phyloP scores from a whole-genome alignment of 2,888 invertebrate species.

The Cremastinae sp. region DNA sequence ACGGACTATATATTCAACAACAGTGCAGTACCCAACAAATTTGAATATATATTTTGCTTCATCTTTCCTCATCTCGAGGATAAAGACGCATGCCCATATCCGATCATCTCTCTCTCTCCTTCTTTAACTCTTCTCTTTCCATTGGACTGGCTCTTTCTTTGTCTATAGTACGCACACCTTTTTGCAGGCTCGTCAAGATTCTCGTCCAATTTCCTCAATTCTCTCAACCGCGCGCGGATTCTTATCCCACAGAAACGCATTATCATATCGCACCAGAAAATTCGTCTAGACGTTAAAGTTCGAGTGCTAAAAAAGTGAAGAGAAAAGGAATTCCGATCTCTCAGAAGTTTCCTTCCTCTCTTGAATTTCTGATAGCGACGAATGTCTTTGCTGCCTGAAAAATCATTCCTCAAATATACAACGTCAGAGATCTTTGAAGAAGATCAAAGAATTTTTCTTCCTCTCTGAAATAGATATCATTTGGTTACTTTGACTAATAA shows the following conservation, averaged over 20 bases:
- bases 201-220: slow-evolving; percentile 34
- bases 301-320: slow-evolving; percentile 4
- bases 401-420: slow-evolving; percentile 17
- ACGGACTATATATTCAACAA: too few relatives aligned
- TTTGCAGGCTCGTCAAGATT: slow-evolving; percentile 11
- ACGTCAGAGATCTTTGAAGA: not conserved
- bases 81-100: too few relatives aligned
- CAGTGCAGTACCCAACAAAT: too few relatives aligned
- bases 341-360: slow-evolving; percentile 10
- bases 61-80: too few relatives aligned
- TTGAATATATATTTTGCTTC: too few relatives aligned
- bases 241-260: slow-evolving; percentile 42
- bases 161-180: not conserved
- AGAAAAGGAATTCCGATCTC: slow-evolving; percentile 15
- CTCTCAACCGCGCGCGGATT: slow-evolving; percentile 19
- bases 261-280: slow-evolving; percentile 51
- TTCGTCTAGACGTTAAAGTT: slow-evolving; percentile 54
- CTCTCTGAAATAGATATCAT: too few relatives aligned
- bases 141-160: not conserved
- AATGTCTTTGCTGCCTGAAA: slow-evolving; percentile 30
- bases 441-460: slow-evolving; percentile 2
- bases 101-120: too few relatives aligned
- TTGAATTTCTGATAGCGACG: slow-evolving; percentile 4
- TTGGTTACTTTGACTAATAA: not conserved
- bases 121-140: slow-evolving; percentile 11